Conservation (phyloP, 1,140 invertebrate genomes). For the Schmidtea mediterranea region DNA sequence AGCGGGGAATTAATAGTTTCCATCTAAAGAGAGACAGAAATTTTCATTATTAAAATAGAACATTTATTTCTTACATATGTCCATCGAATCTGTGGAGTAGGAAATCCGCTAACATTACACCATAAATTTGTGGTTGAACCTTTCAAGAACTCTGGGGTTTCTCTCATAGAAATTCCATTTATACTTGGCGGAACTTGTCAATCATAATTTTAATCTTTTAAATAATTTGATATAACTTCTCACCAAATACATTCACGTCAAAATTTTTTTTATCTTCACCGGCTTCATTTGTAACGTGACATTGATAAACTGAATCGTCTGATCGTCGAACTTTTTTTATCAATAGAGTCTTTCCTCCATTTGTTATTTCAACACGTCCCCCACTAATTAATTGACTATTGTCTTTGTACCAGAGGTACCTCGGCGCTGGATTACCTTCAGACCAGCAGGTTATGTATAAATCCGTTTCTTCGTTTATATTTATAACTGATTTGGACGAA, state of each 20-base stretch:
- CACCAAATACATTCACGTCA: constrained; percentile 1
- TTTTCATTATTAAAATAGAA: background rate
- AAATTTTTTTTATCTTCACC: constrained; percentile 1
- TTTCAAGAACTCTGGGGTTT: background rate
- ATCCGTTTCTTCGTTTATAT: too few relatives aligned
- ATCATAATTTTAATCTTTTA: too few relatives aligned
- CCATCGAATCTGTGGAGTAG: constrained; percentile 6
- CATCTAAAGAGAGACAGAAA: too few relatives aligned
- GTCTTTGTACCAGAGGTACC: constrained; percentile 10
- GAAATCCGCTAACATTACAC: constrained; percentile 8
- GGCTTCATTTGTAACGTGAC: background rate
- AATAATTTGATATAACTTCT: background rate
- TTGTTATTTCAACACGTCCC: background rate
- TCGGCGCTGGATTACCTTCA: constrained; percentile 10
- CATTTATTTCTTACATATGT: background rate
- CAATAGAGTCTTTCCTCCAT: background rate
- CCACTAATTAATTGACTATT: constrained; percentile 4
- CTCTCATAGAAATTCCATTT: background rate
- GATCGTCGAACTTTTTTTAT: background rate
- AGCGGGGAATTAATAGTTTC: background rate
- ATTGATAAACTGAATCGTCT: background rate
- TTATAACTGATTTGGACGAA: too few relatives aligned
- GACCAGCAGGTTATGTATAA: constrained; percentile 10
- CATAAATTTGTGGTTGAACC: background rate
- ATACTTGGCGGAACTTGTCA: background rate